Conservation (phyloP, 2,888 invertebrate genomes). For the Drosophila mayaguana region DNA sequence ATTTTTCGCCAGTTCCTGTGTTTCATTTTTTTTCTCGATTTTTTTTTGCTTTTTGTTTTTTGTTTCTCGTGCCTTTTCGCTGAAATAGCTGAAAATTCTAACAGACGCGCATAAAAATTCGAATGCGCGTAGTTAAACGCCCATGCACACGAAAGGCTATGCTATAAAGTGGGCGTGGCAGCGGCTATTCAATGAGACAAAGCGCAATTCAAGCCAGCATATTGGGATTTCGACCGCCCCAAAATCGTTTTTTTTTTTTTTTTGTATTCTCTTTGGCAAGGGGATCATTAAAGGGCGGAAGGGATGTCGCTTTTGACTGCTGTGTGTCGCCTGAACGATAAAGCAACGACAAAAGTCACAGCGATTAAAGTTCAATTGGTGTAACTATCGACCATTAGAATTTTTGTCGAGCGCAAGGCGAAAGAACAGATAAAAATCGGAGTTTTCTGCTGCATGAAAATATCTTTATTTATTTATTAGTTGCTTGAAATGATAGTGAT, state of each 20-base stretch:
- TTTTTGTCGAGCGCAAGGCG: not conserved
- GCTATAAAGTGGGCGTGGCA: conserved; percentile 63
- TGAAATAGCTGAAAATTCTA: conserved; percentile 70
- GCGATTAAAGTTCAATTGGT: conserved; percentile 80
- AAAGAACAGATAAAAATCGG: not conserved
- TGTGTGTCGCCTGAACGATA: conserved; percentile 74
- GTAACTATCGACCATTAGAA: conserved; percentile 58
- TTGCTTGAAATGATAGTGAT: not conserved
- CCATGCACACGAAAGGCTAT: conserved; percentile 16
- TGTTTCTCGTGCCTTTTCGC: conserved; percentile 53
- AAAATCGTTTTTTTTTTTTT: conserved; percentile 10
- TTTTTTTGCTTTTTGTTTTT: not conserved
- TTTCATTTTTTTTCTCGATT: conserved; percentile 32
- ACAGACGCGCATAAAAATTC: conserved; percentile 48
- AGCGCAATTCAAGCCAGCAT: conserved; percentile 48
- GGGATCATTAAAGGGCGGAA: not conserved
- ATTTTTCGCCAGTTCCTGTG: conserved; percentile 56
- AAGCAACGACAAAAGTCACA: conserved; percentile 78
- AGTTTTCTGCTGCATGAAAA: not conserved
- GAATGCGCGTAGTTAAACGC: conserved; percentile 56
- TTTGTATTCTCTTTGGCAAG: conserved; percentile 28
- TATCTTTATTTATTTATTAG: not conserved
- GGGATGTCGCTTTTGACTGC: conserved; percentile 20
- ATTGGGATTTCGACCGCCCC: conserved; percentile 29
- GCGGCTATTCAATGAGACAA: conserved; percentile 78